Percentiles rank a stretch among this genome's conserved stretches.
These are phyloP conservation scores for Drosophila suzukii DNA, from an alignment of 1,140 invertebrate genomes.

Conservation along the genomic window DNA sequence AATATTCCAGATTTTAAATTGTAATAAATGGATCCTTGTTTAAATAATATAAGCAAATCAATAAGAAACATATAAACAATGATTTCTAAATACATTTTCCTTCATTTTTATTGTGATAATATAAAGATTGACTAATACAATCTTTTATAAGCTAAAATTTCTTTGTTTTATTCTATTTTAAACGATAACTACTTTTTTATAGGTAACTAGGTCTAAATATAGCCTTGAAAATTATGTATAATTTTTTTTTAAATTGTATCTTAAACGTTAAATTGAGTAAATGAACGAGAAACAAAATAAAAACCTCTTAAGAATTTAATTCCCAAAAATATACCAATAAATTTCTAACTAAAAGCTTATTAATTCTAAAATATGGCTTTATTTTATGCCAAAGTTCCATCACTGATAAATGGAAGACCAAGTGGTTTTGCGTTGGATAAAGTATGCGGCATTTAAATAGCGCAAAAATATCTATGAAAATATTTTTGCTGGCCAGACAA, in stretches of 20 bases:
- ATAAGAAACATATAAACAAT: background rate
- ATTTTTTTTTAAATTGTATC: too few species aligned
- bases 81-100: background rate
- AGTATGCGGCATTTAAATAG: conserved; percentile 56
- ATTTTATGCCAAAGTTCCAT: background rate
- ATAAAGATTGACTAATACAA: too few species aligned
- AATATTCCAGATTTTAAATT: background rate
- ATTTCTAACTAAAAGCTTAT: too few species aligned
- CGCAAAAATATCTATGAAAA: conserved; percentile 54
- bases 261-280: too few species aligned
- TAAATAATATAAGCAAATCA: background rate
- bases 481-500: conserved; percentile 49
- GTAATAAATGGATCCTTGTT: background rate
- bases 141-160: too few species aligned
- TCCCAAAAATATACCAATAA: too few species aligned
- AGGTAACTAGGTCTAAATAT: too few species aligned
- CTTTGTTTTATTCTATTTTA: too few species aligned
- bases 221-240: too few species aligned
- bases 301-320: background rate
- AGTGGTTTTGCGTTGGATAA: background rate
- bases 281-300: too few species aligned
- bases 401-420: conserved; percentile 1
- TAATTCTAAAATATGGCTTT: conserved; percentile 1
- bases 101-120: too few species aligned
- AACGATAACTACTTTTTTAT: too few species aligned